Evolutionary conservation across 2,797 vertebrate species (phyloP).

Genomic region (Pterois miles): DNA sequence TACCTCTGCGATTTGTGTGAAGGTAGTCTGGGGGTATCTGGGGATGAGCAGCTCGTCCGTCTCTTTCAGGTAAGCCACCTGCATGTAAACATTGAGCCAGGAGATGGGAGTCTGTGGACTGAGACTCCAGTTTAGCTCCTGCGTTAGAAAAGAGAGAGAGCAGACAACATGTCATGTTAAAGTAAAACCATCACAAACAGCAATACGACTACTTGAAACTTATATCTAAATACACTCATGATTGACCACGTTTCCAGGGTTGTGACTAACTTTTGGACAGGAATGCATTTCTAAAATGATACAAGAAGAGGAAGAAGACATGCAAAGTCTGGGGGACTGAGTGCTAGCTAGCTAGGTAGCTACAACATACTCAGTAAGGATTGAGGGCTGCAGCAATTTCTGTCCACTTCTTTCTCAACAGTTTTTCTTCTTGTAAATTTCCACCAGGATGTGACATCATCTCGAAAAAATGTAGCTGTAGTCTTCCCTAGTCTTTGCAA

Average conservation of each 20-base stretch:
- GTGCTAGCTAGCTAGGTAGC: too few relatives aligned
- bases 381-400: too few relatives aligned
- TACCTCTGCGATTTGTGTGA: conserved; percentile 93
- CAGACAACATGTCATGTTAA: not conserved
- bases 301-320: not conserved
- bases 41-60: conserved; percentile 87
- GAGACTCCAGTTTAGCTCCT: conserved; percentile 96
- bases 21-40: conserved; percentile 92
- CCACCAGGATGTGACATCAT: too few relatives aligned
- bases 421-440: too few relatives aligned
- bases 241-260: not conserved
- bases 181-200: not conserved
- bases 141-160: not conserved
- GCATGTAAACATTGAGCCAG: conserved; percentile 97
- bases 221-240: not conserved
- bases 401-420: too few relatives aligned
- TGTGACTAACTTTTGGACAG: not conserved
- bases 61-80: conserved; percentile 92
- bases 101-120: conserved; percentile 93
- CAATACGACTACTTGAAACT: not conserved
- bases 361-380: too few relatives aligned
- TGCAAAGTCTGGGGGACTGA: too few relatives aligned
- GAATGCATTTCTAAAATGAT: not conserved
- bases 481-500: too few relatives aligned
- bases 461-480: too few relatives aligned